Evolutionary conservation across 2,113 vertebrate species (phyloP).

Genomic region (Erythrocercus mccallii): DNA sequence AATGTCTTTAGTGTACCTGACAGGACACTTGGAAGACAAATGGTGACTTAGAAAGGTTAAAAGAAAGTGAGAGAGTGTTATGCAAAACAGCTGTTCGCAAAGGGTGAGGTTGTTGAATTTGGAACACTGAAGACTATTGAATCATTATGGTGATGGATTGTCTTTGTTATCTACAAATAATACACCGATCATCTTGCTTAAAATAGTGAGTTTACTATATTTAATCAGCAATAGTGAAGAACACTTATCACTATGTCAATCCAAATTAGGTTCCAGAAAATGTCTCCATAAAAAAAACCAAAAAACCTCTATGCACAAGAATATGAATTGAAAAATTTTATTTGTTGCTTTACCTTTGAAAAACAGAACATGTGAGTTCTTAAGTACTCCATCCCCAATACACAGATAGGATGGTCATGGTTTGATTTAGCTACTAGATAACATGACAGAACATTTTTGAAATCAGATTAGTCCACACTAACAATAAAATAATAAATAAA

Average conservation of each 20-base stretch:
- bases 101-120: conserved; percentile 38
- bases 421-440: neutral
- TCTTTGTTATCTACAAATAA: conserved; percentile 44
- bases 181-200: conserved; percentile 1
- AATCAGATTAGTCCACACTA: neutral
- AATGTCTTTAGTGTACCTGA: neutral
- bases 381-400: neutral
- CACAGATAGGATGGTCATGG: neutral
- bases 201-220: conserved; percentile 24
- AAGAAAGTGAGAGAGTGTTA: conserved; percentile 40
- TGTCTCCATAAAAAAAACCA: neutral
- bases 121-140: conserved; percentile 29
- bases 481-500: neutral
- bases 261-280: conserved; percentile 24
- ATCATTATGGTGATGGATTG: conserved; percentile 56
- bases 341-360: neutral
- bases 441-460: neutral
- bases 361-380: neutral
- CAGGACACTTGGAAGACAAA: conserved; percentile 50
- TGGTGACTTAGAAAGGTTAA: conserved; percentile 30
- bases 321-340: neutral
- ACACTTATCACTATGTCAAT: neutral
- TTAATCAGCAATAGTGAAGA: conserved; percentile 6
- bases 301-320: fast-evolving
- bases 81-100: conserved; percentile 35